These are phyloP conservation scores for Cephus sareptanus DNA, from an alignment of 2,888 invertebrate genomes.

Conservation along the genomic window DNA sequence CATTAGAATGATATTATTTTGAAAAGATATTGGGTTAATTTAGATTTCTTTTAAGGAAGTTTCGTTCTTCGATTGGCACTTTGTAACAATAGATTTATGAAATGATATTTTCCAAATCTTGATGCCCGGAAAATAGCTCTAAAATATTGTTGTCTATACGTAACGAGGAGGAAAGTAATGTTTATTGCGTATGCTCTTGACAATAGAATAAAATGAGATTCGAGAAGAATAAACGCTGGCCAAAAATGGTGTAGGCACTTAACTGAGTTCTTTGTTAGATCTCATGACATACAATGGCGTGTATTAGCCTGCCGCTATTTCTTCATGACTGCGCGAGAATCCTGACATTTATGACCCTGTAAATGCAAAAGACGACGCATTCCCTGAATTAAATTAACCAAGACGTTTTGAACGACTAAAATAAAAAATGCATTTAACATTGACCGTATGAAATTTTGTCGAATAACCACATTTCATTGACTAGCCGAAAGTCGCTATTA, in stretches of 20 bases:
- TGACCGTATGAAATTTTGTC: neutral
- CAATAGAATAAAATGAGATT: neutral
- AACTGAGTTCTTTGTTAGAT: neutral
- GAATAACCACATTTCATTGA: too few relatives aligned
- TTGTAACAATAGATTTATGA: neutral
- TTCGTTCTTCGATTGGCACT: neutral
- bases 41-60: neutral
- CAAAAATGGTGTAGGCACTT: neutral
- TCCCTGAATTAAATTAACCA: neutral
- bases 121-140: neutral
- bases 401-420: neutral
- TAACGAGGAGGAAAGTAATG: neutral
- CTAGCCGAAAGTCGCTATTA: too few relatives aligned
- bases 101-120: neutral
- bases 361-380: neutral
- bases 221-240: neutral
- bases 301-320: neutral
- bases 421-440: neutral
- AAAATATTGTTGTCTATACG: neutral
- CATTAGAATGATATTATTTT: neutral
- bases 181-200: neutral
- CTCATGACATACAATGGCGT: neutral
- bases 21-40: neutral
- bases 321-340: neutral
- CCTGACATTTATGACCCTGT: neutral